Evolutionary conservation across 2,797 vertebrate genomes (phyloP), one percentile per base, ranked within the genome.

Genomic region (Heteromormyrus szaboi): DNA sequence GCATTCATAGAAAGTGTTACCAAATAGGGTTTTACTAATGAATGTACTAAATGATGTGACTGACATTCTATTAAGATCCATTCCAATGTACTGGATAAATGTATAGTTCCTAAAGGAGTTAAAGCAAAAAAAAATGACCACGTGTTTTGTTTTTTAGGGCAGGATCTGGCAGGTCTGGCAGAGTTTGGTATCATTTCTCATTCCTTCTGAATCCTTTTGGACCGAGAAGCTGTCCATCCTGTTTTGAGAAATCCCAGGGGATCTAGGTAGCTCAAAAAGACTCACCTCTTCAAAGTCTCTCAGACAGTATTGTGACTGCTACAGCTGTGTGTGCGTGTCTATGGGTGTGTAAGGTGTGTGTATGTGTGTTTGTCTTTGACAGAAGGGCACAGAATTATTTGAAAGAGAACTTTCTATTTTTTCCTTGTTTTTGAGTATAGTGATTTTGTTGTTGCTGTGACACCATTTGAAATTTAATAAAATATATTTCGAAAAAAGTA

Each of bases 201-300:
- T 89, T 88, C 72, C 50, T 65, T 53, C 41, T 85, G 59, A 44
- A 41, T 59, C 88, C 46, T 48, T 72, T 53, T 85, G 51, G 29
- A 72, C 79, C 1, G 8, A n/a, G 46, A 65, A 89, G 68, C 87
- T 91, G 72, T 89, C 19, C 53, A 89, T 90, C 88, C 89, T 72
- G 86, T 87, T 89, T 59, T 81, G 62, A 88, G 56, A 56, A 50
- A 83, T 89, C 90, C 89, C 90, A n/a, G 87, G 88, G 89, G 89
- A 88, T 88, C 56, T n/a, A 76, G 48, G 84, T 41, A 79, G 48
- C 90, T 88, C 41, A 68, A 90, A 89, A 91, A 90, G 81, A 89
- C 89, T 88, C 89, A 19, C 65, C 87, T 85, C 76, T 90, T 89
- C 79, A 87, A 89, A 89, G 90, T 44, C 9, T 79, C 89, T 90